Evolutionary conservation across 2,797 vertebrate genomes (phyloP), one percentile per base, ranked within the genome.

Genomic region (Avahi laniger): DNA sequence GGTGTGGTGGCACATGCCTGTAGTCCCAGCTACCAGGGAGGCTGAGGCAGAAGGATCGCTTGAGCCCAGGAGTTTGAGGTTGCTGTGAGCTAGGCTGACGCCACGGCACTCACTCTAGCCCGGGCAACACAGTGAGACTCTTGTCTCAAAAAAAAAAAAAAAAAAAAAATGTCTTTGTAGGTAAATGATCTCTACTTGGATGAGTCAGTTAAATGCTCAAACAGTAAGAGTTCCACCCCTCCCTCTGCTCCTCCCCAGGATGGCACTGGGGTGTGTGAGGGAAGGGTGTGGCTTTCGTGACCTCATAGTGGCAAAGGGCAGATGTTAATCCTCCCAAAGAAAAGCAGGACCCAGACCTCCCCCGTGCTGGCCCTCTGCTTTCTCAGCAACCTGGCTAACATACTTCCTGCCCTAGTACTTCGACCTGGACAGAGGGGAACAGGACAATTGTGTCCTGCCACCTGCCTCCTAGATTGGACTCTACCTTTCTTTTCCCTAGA

Each of bases 321-420:
- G 52, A 41, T 65, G 80, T 48, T 94, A 91, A 87, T 94, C 41
- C 73, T 54, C 80, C 59, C 46, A 76, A 72, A 94, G 84, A 85
- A 93, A 79, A 84, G 52, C 38, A 72, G 50, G 33, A 63, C 79
- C 73, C 69, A 75, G 61, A 48, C 33, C 1, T 41, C 35, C 63
- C 38, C 35, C 1, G 33, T 57, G 35, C 26, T 22, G 5, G 18
- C 35, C 46, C 18, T 69, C 38, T 61, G 61, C 52, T 80, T 95
- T 63, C 94, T 72, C 48, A 95, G 48, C 50, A 95, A 9, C 76
- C 52, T 48, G 48, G 20, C 63, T 81, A 20, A 17, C 67, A 59
- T 89, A 76, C 63, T 91, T 91, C 57, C 84, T 48, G 50, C 61
- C 76, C 33, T 59, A n/a, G 59, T 52, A 61, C 54, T 94, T 94